phyloP scores from a whole-genome alignment of 2,113 vertebrate genomes.

The Takifugu flavidus region DNA sequence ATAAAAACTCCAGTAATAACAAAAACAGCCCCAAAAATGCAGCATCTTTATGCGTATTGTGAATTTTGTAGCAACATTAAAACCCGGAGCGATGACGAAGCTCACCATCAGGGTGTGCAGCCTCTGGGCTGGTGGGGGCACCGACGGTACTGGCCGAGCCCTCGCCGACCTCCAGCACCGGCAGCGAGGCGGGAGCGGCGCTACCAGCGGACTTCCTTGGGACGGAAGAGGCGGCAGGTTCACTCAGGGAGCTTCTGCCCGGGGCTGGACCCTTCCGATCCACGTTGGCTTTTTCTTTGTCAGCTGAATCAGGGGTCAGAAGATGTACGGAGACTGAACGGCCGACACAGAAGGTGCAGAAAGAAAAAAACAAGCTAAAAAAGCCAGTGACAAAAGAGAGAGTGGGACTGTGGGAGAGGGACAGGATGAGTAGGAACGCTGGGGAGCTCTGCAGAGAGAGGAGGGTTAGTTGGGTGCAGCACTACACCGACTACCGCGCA shows the following conservation, averaged over 20 bases:
- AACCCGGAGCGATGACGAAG: background rate
- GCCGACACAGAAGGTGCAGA: background rate
- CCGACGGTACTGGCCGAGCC: constrained; percentile 37
- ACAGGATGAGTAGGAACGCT: constrained; percentile 37
- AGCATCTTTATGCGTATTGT: no score
- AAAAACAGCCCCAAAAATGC: no score
- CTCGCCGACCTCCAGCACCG: constrained; percentile 44
- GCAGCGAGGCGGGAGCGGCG: constrained; percentile 14
- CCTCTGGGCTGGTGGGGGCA: constrained; percentile 59
- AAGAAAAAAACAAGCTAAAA: background rate
- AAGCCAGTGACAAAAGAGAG: constrained; percentile 5
- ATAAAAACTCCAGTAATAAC: no score
- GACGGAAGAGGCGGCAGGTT: constrained; percentile 3
- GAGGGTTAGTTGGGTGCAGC: constrained; percentile 51
- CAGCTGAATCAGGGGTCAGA: constrained; percentile 32
- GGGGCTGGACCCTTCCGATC: constrained; percentile 44
- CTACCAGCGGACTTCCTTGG: constrained; percentile 42
- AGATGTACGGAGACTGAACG: background rate
- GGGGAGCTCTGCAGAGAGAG: constrained; percentile 26
- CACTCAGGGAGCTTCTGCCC: constrained; percentile 24
- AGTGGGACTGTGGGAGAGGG: constrained; percentile 8
- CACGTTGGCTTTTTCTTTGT: constrained; percentile 53
- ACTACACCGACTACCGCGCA: constrained; percentile 18
- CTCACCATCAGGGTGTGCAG: constrained; percentile 71
- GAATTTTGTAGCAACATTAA: no score